Conservation (phyloP, 2,113 vertebrate genomes). For the Labeo catla region DNA sequence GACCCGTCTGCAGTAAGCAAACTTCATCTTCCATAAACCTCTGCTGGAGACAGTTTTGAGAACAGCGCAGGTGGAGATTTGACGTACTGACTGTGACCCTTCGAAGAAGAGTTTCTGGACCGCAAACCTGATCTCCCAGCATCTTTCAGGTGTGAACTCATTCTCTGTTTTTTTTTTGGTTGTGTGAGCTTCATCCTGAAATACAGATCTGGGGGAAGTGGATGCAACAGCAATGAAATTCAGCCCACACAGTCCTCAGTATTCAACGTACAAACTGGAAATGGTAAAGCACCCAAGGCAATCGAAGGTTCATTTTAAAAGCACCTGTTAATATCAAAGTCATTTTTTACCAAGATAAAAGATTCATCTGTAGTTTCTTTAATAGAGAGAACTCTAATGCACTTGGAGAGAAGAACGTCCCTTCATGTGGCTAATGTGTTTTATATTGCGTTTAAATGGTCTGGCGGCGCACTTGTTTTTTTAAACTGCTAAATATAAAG, state of each 20-base stretch:
- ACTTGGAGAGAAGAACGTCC: constrained; percentile 11
- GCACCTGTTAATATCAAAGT: constrained; percentile 51
- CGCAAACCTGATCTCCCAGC: constrained; percentile 43
- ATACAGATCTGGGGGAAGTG: background rate
- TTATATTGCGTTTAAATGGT: constrained; percentile 58
- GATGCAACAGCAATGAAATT: background rate
- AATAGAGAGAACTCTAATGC: constrained; percentile 52
- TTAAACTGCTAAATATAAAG: constrained; percentile 63
- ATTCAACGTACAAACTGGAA: constrained; percentile 30
- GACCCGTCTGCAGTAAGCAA: constrained; percentile 17
- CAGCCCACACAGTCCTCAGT: constrained; percentile 35
- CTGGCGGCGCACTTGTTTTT: constrained; percentile 54
- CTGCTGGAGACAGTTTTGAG: constrained; percentile 30
- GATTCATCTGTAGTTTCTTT: constrained; percentile 39
- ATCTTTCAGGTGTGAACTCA: constrained; percentile 46
- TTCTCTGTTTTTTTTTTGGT: constrained; percentile 23
- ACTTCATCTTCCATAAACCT: constrained; percentile 46
- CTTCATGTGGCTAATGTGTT: constrained; percentile 59
- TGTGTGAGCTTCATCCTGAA: background rate
- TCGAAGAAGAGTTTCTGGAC: constrained; percentile 22
- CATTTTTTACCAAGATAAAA: constrained; percentile 51
- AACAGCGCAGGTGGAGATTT: constrained; percentile 35
- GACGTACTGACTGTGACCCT: constrained; percentile 30
- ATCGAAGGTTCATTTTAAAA: constrained; percentile 38
- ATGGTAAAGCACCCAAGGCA: constrained; percentile 23